phyloP scores from a whole-genome alignment of 2,888 invertebrate species.

The Mimachlamys varia region DNA sequence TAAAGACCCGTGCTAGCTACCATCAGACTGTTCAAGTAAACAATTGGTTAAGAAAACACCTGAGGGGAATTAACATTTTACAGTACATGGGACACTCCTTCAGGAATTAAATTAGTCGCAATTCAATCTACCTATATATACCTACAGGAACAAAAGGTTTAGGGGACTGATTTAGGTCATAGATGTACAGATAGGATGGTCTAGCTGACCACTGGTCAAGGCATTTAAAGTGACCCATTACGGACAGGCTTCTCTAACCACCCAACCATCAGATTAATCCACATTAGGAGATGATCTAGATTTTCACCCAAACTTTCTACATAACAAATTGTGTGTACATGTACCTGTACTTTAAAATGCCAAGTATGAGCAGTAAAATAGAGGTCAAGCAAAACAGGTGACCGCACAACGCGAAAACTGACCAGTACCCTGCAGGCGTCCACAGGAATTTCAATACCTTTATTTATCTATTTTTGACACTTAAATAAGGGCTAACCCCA shows the following conservation, averaged over 20 bases:
- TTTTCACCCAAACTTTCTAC: background rate
- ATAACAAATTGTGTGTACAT: constrained; percentile 11
- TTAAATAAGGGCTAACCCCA: constrained; percentile 31
- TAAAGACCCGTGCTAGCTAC: background rate
- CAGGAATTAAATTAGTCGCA: background rate
- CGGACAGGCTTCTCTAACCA: background rate
- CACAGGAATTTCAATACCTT: constrained; percentile 8
- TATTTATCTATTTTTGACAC: constrained; percentile 36
- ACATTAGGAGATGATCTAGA: constrained; percentile 14
- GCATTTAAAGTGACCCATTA: constrained; percentile 21
- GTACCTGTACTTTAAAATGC: constrained; percentile 25
- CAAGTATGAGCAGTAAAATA: background rate
- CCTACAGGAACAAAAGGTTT: background rate
- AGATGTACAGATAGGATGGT: constrained; percentile 10
- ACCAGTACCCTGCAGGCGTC: constrained; percentile 12
- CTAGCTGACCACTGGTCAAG: background rate
- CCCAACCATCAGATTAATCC: background rate
- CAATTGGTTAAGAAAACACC: background rate
- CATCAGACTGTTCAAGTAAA: background rate
- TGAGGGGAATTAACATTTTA: background rate
- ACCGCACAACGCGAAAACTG: constrained; percentile 22
- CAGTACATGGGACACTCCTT: background rate
- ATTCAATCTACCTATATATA: constrained; percentile 27
- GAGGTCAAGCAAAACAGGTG: constrained; percentile 31
- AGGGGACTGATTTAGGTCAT: background rate